Conservation (phyloP, 2,888 invertebrate genomes). For the Periphyllus acericola region DNA sequence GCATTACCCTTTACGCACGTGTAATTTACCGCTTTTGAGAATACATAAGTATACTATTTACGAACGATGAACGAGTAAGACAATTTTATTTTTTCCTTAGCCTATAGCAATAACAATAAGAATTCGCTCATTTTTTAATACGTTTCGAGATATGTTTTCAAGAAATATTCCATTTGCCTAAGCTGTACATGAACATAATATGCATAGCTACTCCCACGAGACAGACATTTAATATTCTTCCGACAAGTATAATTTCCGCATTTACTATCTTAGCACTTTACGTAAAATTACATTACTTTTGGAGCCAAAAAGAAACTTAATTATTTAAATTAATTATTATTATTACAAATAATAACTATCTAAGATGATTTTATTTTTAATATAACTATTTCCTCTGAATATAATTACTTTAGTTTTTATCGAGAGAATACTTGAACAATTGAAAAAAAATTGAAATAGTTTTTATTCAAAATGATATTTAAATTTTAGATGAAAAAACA, state of each 20-base stretch:
- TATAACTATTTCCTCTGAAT: too few relatives aligned
- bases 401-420: too few relatives aligned
- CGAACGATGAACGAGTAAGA: background rate
- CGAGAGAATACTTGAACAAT: too few relatives aligned
- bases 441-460: too few relatives aligned
- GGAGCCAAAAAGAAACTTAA: background rate
- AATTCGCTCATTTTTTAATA: conserved; percentile 12
- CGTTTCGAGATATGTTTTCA: background rate
- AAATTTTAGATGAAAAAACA: too few relatives aligned
- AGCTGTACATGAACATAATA: background rate
- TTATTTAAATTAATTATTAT: background rate
- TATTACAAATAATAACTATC: background rate
- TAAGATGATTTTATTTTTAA: too few relatives aligned
- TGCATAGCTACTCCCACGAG: background rate
- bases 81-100: background rate
- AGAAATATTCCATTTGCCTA: background rate
- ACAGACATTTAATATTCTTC: conserved; percentile 16
- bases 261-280: background rate
- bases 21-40: background rate
- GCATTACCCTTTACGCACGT: background rate
- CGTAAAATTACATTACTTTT: background rate
- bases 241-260: conserved; percentile 4
- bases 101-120: background rate
- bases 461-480: too few relatives aligned
- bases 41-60: background rate